Percentiles rank a stretch among this genome's conserved stretches.
phyloP scores from a whole-genome alignment of 2,113 vertebrate genomes.

The Ceratotherium simum region DNA sequence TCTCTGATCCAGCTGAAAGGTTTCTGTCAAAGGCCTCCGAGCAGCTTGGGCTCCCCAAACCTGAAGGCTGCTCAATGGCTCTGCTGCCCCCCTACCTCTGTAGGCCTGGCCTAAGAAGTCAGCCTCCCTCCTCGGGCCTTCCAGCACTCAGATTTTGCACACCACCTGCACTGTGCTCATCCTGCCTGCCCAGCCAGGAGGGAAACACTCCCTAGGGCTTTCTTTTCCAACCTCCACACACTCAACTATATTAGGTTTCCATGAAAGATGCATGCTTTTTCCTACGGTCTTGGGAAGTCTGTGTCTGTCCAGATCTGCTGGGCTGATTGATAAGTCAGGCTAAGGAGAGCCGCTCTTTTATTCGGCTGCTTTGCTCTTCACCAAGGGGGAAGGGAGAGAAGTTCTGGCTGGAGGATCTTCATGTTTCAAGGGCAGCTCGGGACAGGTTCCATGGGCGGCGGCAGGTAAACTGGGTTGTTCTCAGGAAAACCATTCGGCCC shows the following conservation, averaged over 20 bases:
- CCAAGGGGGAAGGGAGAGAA: neutral
- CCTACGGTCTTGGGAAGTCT: neutral
- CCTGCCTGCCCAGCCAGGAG: neutral
- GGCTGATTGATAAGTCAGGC: neutral
- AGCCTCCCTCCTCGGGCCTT: neutral
- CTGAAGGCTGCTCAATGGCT: neutral
- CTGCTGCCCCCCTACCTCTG: neutral
- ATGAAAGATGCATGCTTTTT: slow-evolving; percentile 57
- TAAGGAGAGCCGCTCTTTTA: neutral
- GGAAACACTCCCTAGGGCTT: neutral
- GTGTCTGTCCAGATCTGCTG: neutral
- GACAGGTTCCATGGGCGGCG: neutral
- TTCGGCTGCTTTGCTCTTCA: neutral
- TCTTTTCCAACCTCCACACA: neutral
- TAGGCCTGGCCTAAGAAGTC: neutral
- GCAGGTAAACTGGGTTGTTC: neutral
- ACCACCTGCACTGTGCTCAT: neutral
- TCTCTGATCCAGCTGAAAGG: neutral
- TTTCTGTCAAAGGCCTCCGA: neutral
- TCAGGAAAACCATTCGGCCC: neutral
- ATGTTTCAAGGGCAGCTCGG: neutral
- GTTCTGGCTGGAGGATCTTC: neutral
- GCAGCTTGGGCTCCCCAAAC: neutral
- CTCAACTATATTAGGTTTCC: slow-evolving; percentile 8
- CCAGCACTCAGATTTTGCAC: neutral